Evolutionary conservation across 2,797 vertebrate species (phyloP), one percentile per base, ranked within the genome.

Genomic region (Sus cebifrons): DNA sequence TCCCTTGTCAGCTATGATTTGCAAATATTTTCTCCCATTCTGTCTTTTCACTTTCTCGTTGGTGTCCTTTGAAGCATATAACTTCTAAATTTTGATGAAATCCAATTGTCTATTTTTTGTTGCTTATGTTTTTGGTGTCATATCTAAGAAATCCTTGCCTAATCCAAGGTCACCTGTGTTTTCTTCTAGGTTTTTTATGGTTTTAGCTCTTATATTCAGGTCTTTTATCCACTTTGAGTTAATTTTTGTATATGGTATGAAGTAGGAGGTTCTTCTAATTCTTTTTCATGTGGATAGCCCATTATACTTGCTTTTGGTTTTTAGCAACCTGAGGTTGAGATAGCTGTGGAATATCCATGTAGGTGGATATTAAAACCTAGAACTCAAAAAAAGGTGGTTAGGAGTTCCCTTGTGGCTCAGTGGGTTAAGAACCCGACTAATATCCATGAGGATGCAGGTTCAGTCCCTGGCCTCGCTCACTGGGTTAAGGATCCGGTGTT

Each of bases 171-270:
- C 73, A 62, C 25, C 52, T 89, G 4, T 83, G 79, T 81, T 74
- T 91, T 91, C 75, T 75, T 89, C 44, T 58, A 83, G 65, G 44
- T 71, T 15, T 91, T 87, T 64, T 81, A 68, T 90, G 49, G 15
- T 86, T 58, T 90, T 56, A 74, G 23, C 27, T 86, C 77, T 75
- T 94, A 74, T 10, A 82, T 71, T 83, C 64, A 77, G 62, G 32
- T 83, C 32, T 94, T 70, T 91, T 54, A 65, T 94, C 16, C 54
- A 91, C 91, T 94, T 87, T 87, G 70, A 96, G 75, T 90, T 86
- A 54, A 82, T 83, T 91, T 96, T 94, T 87, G 17, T 83, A 36
- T 56, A 56, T 70, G 25, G 2, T 96, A 12, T 83, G 29, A 71
- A 29, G 7, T 68, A 44, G 21, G 21, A 15, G 1, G 32, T 75